A percentile compares a stretch with the other conserved stretches of the same genome.
phyloP scores from a whole-genome alignment of 2,797 vertebrate species.

The Glyptemys insculpta region DNA sequence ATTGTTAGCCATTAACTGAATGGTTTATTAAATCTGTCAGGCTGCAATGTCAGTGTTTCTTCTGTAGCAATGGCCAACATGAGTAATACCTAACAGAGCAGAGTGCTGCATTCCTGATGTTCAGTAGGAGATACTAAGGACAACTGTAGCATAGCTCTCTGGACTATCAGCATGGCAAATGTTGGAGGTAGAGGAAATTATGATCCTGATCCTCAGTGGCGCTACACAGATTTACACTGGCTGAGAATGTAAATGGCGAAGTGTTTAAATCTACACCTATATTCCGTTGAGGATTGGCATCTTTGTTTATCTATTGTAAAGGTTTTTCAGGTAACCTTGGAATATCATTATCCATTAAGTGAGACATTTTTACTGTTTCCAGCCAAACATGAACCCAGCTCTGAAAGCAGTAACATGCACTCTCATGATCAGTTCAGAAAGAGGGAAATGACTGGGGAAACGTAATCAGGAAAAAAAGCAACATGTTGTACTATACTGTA shows the following conservation, averaged over 20 bases:
- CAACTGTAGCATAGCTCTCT: background rate
- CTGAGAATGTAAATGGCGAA: background rate
- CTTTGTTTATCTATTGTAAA: background rate
- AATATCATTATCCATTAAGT: background rate
- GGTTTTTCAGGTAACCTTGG: background rate
- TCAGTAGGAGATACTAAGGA: background rate
- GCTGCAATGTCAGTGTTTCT: background rate
- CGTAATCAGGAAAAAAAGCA: background rate
- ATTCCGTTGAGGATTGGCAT: background rate
- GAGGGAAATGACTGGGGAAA: background rate
- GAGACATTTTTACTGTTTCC: background rate
- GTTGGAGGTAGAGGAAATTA: background rate
- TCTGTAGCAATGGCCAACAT: background rate
- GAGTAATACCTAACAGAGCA: background rate
- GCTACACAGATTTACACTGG: background rate
- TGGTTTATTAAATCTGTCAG: background rate
- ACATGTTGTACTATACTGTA: background rate
- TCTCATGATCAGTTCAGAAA: background rate
- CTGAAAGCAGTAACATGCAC: slow-evolving; percentile 18
- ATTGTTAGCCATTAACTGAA: background rate
- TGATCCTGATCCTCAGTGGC: background rate
- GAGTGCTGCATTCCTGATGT: background rate
- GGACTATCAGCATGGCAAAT: background rate
- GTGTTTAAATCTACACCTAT: background rate
- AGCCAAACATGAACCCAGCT: background rate